Conservation (phyloP, 2,797 vertebrate species). For the Phrynocephalus forsythii region DNA sequence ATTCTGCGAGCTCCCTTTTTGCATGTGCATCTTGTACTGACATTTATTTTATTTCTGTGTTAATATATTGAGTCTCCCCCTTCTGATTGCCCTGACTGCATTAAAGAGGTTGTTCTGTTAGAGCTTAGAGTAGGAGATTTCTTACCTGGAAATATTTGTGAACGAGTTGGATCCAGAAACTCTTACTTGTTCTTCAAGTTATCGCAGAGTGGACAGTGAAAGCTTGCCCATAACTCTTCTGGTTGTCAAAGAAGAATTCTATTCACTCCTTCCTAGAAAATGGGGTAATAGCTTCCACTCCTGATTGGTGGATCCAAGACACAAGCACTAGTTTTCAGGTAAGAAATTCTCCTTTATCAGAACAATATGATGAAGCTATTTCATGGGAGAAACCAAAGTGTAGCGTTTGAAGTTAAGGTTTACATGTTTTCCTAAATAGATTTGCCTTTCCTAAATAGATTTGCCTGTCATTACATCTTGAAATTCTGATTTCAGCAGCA, state of each 20-base stretch:
- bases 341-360: conserved; percentile 40
- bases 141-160: conserved; percentile 27
- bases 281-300: conserved; percentile 40
- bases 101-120: background rate
- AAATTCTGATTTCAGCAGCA: background rate
- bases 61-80: background rate
- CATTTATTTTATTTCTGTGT: background rate
- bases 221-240: background rate
- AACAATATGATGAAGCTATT: conserved; percentile 19
- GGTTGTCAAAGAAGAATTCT: background rate
- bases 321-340: conserved; percentile 43
- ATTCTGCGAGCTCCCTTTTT: background rate
- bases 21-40: rapidly evolving
- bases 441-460: conserved; percentile 8
- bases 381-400: conserved; percentile 14
- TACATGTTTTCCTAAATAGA: background rate
- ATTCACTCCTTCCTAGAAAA: background rate
- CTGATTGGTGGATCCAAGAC: conserved; percentile 63
- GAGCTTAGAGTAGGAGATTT: background rate
- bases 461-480: background rate
- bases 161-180: background rate
- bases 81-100: background rate
- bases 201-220: background rate
- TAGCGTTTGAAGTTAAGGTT: conserved; percentile 23
- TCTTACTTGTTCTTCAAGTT: conserved; percentile 19